phyloP scores from a whole-genome alignment of 2,797 vertebrate genomes.

The Chelonia mydas region DNA sequence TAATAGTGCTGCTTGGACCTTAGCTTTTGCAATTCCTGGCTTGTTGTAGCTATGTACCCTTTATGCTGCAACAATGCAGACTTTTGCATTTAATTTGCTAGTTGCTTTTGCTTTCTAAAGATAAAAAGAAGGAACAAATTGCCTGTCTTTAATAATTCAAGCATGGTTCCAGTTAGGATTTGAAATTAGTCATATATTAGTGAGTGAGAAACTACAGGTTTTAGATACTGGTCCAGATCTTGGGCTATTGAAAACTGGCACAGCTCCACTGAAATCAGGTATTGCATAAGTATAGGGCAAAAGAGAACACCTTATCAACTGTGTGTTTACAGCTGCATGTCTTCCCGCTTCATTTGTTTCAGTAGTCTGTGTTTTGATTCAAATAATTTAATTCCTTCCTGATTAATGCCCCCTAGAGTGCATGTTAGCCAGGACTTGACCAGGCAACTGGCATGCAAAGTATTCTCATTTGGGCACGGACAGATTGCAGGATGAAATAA shows the following conservation, averaged over 20 bases:
- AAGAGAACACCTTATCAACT: neutral
- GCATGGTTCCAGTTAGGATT: neutral
- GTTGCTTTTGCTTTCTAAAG: neutral
- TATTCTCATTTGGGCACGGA: neutral
- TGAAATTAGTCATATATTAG: neutral
- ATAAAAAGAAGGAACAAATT: neutral
- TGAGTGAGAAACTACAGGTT: too few relatives aligned
- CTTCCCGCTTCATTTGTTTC: neutral
- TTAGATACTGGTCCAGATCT: too few relatives aligned
- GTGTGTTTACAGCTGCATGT: rapidly evolving
- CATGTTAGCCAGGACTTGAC: neutral
- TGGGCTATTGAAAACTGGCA: too few relatives aligned
- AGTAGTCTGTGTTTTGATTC: neutral
- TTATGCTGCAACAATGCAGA: neutral
- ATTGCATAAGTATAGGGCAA: rapidly evolving
- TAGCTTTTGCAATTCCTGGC: neutral
- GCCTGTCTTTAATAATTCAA: neutral
- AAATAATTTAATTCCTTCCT: neutral
- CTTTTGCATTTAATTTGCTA: neutral
- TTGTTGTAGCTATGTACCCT: neutral
- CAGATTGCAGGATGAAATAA: neutral
- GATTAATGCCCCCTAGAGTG: neutral
- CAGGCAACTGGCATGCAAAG: neutral
- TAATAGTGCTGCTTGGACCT: neutral
- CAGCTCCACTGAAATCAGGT: neutral